Evolutionary conservation across 2,113 vertebrate genomes (phyloP).

Genomic region (Ptyas mucosa): DNA sequence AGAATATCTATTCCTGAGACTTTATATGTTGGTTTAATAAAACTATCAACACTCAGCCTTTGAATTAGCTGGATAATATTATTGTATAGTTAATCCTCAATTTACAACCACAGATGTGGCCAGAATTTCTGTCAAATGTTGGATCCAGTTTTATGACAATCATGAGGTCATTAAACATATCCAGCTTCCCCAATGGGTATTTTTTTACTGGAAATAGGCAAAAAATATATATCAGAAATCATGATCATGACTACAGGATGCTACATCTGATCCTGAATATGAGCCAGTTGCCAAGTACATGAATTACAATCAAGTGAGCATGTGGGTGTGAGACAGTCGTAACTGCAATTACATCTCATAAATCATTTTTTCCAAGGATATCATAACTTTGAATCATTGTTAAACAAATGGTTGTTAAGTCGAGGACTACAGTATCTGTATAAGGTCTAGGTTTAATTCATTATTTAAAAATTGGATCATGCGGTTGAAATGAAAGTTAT

Average conservation of each 20-base stretch:
- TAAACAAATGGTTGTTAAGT: not conserved
- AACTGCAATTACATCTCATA: not conserved
- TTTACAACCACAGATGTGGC: not conserved
- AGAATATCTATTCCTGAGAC: not conserved
- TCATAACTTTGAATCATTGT: too few relatives aligned
- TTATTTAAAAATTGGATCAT: not conserved
- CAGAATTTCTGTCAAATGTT: not conserved
- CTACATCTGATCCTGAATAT: too few relatives aligned
- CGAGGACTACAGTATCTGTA: not conserved
- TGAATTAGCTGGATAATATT: not conserved
- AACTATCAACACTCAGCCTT: not conserved
- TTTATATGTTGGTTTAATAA: not conserved
- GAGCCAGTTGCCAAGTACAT: not conserved
- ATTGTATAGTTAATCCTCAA: not conserved
- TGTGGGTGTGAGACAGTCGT: not conserved
- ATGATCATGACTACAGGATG: not conserved
- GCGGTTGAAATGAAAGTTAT: not conserved
- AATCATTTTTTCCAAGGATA: not conserved
- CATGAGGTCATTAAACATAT: not conserved
- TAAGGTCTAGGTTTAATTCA: not conserved
- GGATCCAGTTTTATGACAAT: not conserved
- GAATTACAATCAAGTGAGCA: not conserved
- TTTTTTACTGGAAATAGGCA: not conserved
- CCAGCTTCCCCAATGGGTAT: not conserved
- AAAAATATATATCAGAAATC: not conserved